phyloP scores from a whole-genome alignment of 1,140 invertebrate species.

The Cephus cinctus region DNA sequence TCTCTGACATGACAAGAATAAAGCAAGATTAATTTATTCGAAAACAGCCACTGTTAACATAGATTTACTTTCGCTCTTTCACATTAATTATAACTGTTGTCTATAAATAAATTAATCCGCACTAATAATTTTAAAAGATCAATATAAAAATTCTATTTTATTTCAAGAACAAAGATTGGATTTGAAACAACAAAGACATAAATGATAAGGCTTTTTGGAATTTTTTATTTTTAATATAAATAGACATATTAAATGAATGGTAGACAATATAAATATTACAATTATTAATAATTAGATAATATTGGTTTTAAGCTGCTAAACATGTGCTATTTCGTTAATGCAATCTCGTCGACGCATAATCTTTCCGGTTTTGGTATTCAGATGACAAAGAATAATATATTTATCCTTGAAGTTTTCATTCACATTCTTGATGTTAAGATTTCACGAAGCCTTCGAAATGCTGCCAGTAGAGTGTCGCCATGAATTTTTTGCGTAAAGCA shows the following conservation, averaged over 20 bases:
- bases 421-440: not conserved
- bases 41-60: too few species aligned
- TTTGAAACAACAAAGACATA: not conserved
- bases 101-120: too few species aligned
- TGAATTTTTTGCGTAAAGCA: not conserved
- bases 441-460: not conserved
- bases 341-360: not conserved
- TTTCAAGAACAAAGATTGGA: not conserved
- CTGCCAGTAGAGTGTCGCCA: not conserved
- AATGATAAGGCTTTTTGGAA: conserved; percentile 12
- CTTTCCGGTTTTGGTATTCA: not conserved
- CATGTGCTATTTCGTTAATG: not conserved
- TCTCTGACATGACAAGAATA: too few species aligned
- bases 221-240: conserved; percentile 26
- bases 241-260: conserved; percentile 26
- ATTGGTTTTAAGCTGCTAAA: conserved; percentile 16
- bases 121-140: too few species aligned
- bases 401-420: not conserved
- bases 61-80: too few species aligned
- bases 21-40: too few species aligned
- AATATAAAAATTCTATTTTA: too few species aligned
- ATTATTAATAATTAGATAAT: conserved; percentile 25
- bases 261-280: conserved; percentile 27
- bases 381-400: not conserved
- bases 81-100: too few species aligned